Evolutionary conservation across 2,888 invertebrate species (phyloP).

Genomic region (Crematogaster levior): DNA sequence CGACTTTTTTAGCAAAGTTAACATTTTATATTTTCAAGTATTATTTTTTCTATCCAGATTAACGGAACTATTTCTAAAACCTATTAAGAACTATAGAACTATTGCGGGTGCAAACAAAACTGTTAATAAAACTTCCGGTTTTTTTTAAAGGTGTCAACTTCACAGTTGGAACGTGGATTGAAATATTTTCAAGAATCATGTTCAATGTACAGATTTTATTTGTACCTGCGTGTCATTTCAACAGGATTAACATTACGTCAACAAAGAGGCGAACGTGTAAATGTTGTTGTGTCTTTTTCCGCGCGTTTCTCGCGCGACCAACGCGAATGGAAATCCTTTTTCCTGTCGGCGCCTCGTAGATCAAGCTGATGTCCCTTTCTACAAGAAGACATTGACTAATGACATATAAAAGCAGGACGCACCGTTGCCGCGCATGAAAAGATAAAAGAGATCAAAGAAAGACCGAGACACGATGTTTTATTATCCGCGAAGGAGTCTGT

Average conservation of each 20-base stretch:
- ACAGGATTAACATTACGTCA: conserved; percentile 38
- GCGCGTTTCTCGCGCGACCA: conserved; percentile 52
- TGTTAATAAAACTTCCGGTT: too few species aligned
- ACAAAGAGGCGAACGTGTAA: conserved; percentile 51
- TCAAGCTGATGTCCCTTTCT: conserved; percentile 70
- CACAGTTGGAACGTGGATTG: background rate
- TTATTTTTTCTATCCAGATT: too few species aligned
- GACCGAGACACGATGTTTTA: conserved; percentile 40
- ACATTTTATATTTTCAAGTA: too few species aligned
- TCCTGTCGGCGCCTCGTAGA: conserved; percentile 73
- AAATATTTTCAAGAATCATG: conserved; percentile 8
- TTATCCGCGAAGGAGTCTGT: conserved; percentile 26
- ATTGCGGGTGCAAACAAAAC: too few species aligned
- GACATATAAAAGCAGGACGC: conserved; percentile 67
- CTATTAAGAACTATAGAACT: too few species aligned
- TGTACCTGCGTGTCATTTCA: background rate
- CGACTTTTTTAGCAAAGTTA: too few species aligned
- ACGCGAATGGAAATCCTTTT: conserved; percentile 72
- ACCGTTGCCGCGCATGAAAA: conserved; percentile 22
- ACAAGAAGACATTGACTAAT: conserved; percentile 68
- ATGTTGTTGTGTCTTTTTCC: conserved; percentile 54
- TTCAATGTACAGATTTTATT: background rate
- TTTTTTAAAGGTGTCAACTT: too few species aligned
- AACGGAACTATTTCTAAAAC: too few species aligned
- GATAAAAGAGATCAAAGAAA: conserved; percentile 43